Evolutionary conservation across 2,888 invertebrate genomes (phyloP), one percentile per base, ranked within the genome.

Genomic region (Diadegma fenestrale): DNA sequence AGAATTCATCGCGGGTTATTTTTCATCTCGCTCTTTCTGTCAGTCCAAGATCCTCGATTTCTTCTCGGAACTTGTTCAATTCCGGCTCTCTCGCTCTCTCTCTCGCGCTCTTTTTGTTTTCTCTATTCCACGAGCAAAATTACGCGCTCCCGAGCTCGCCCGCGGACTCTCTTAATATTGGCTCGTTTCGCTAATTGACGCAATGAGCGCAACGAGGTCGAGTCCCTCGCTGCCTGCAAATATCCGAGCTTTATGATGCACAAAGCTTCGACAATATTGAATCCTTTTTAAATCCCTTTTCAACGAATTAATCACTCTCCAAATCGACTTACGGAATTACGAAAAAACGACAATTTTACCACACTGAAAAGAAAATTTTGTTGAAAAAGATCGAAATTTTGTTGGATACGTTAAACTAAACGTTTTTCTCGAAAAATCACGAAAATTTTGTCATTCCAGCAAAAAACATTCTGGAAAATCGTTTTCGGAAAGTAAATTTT

Each of bases 141-240:
- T 61, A n/a, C 45, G 30, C 48, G 71, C 51, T 37, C 58, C 8
- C 26, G 30, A 26, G 71, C 73, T 37, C 58, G n/a, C n/a, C n/a
- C 69, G 48, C 19, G 41, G 64, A 64, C 63, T 72, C 26, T 58
- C 58, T 58, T 58, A 58, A 30, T 72, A 72, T 63, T 72, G 80
- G 82, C 69, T 82, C 82, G 73, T 79, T 82, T 87, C 87, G 84
- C 88, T 92, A 92, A 92, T 92, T 92, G 91, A 90, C 90, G 86
- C 89, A 91, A 92, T 87, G 91, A 92, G 90, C 92, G 89, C 90
- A 92, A 92, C 90, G 90, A 92, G 91, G 90, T 89, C 91, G 91
- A 91, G 89, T 80, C 76, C 69, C 63, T 84, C 81, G 89, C 88
- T 19, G 68, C n/a, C 58, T 66, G 68, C 83, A 73, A 26, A 82